These are phyloP conservation scores for Plutomurus gul DNA, from an alignment of 1,140 invertebrate genomes.

Conservation along the genomic window DNA sequence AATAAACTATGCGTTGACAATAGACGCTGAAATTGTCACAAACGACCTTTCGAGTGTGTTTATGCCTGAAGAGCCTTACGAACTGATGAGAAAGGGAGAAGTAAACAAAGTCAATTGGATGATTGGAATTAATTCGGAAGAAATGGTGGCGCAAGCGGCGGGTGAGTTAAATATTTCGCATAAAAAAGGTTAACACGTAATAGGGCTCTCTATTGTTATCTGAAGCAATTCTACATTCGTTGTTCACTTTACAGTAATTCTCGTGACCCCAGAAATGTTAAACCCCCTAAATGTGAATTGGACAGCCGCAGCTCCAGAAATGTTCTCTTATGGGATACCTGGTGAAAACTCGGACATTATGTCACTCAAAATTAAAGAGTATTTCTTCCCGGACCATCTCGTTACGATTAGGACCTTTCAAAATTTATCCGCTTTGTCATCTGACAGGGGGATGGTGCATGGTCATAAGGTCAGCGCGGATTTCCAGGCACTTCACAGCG, in stretches of 20 bases:
- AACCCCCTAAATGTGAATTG: constrained; percentile 11
- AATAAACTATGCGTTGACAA: no score
- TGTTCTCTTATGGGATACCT: constrained; percentile 50
- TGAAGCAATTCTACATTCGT: neutral
- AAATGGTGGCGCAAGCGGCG: no score
- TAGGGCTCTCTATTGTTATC: neutral
- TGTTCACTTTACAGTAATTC: neutral
- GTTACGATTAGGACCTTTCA: constrained; percentile 61
- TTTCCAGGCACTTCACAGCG: neutral
- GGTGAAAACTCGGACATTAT: constrained; percentile 56
- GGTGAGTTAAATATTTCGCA: no score
- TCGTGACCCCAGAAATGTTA: neutral
- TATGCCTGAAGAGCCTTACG: no score
- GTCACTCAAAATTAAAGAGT: constrained; percentile 49
- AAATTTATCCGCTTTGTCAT: constrained; percentile 62
- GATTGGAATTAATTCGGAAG: no score
- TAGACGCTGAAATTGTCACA: no score
- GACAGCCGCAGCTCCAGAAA: neutral
- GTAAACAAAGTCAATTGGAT: no score
- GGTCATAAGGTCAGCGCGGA: neutral
- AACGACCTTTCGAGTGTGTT: no score
- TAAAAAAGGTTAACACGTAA: no score
- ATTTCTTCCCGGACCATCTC: constrained; percentile 63
- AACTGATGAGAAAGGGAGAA: no score
- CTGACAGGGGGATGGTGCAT: constrained; percentile 32